phyloP scores from a whole-genome alignment of 2,113 vertebrate species.

The Varanus komodoensis region DNA sequence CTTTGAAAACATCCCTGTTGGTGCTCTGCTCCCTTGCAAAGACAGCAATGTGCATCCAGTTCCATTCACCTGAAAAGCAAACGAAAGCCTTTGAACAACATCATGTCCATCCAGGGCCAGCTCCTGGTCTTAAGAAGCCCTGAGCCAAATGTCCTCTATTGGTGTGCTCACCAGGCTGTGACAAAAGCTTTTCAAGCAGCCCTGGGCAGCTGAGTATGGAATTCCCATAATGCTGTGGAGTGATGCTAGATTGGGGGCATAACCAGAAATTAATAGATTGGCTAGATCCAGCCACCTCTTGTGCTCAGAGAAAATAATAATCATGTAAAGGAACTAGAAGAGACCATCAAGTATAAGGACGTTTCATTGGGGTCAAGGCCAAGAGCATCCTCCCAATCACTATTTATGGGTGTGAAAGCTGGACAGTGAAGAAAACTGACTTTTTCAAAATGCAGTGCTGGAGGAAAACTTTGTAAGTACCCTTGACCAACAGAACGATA shows the following conservation, averaged over 20 bases:
- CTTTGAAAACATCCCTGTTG: neutral
- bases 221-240: neutral
- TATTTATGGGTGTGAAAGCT: too few species aligned
- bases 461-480: too few species aligned
- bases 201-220: neutral
- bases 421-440: too few species aligned
- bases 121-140: neutral
- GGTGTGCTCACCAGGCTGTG: neutral
- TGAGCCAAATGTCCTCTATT: neutral
- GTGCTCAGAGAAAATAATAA: neutral
- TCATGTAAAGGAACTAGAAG: too few species aligned
- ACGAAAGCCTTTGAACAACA: neutral
- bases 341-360: too few species aligned
- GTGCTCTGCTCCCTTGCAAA: neutral
- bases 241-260: neutral
- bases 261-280: neutral
- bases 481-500: too few species aligned
- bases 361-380: too few species aligned
- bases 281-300: neutral
- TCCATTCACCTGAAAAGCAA: too few species aligned
- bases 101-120: neutral
- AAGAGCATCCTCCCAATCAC: too few species aligned
- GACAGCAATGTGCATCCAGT: neutral
- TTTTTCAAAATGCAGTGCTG: too few species aligned
- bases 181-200: neutral